These are phyloP conservation scores for Melanostoma mellinum DNA, from an alignment of 2,888 invertebrate species.

Conservation along the genomic window DNA sequence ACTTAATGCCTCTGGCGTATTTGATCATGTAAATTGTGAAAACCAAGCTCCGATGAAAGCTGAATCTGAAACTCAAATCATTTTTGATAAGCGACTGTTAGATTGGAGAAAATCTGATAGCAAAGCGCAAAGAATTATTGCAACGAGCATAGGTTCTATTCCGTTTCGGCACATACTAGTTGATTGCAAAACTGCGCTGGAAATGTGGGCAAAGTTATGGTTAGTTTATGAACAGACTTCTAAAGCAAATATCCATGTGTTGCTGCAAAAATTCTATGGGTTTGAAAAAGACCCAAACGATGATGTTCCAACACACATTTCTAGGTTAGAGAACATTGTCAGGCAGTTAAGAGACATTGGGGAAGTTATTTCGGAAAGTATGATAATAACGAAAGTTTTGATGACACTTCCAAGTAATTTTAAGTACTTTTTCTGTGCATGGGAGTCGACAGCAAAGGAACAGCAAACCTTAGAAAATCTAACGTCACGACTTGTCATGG, in stretches of 20 bases:
- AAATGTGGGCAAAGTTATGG: constrained; percentile 13
- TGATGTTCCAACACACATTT: constrained; percentile 57
- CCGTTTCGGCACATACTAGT: background rate
- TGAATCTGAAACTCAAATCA: background rate
- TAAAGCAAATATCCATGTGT: constrained; percentile 75
- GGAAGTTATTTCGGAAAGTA: constrained; percentile 57
- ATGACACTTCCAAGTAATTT: constrained; percentile 72
- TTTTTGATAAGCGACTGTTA: background rate
- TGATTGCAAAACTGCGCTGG: constrained; percentile 5
- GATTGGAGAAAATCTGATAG: no score
- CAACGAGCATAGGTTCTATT: constrained; percentile 5
- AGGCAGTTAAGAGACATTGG: constrained; percentile 61
- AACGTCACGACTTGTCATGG: constrained; percentile 69
- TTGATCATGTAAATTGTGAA: no score
- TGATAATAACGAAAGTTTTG: constrained; percentile 72
- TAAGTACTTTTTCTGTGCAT: constrained; percentile 65
- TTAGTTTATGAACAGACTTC: no score
- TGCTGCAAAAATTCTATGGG: constrained; percentile 74
- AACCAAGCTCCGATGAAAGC: background rate
- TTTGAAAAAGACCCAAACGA: no score
- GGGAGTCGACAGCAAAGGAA: constrained; percentile 54
- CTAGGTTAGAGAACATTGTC: constrained; percentile 29
- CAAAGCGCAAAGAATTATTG: constrained; percentile 8
- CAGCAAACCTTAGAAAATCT: constrained; percentile 74
- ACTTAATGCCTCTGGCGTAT: no score